Evolutionary conservation across 2,797 vertebrate genomes (phyloP), one percentile per base, ranked within the genome.

Genomic region (Semaprochilodus insignis): DNA sequence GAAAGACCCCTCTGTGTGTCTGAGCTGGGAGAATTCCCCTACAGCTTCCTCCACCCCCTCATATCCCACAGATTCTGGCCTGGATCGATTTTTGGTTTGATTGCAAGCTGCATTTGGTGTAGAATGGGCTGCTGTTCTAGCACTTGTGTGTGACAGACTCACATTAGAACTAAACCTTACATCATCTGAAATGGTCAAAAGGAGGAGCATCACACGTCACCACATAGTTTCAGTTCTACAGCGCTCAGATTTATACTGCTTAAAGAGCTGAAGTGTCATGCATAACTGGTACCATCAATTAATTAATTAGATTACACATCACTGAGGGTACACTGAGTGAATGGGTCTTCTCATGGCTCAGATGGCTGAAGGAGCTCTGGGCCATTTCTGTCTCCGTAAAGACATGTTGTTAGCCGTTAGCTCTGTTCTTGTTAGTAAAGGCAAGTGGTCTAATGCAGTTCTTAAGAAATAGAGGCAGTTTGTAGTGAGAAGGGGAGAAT

Each of bases 1-100:
- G 81, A 87, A 85, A 67, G 77, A 67, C 44, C 52, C 72, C 85
- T 86, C 81, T 87, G 83, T 87, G 80, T 23, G 77, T 65, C 77
- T 81, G 62, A 25, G 48, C 66, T 25, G 27, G 36, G 55, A 84
- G 80, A 86, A 83, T 77, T 87, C 80, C 85, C 85, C 81, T 80
- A 48, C 48, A 40, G 72, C 80, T 65, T 78, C 65, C 79, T 81
- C 67, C 59, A 62, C 77, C 78, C 71, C 21, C 78, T 76, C 34
- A 3, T 65, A 62, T 78, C 83, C 81, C 84, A 87, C 84, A 75
- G 25, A 60, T 73, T 77, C 74, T 85, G 71, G 52, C 57, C 51
- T 60, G 59, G 71, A 74, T 80, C 60, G 65, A 73, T 70, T 70
- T 52, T 66, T 36, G 34, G 0, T 70, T 80, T 82, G 52, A 78